These are phyloP conservation scores for Leptonema lineaticorne DNA, from an alignment of 1,140 invertebrate species.

Conservation along the genomic window DNA sequence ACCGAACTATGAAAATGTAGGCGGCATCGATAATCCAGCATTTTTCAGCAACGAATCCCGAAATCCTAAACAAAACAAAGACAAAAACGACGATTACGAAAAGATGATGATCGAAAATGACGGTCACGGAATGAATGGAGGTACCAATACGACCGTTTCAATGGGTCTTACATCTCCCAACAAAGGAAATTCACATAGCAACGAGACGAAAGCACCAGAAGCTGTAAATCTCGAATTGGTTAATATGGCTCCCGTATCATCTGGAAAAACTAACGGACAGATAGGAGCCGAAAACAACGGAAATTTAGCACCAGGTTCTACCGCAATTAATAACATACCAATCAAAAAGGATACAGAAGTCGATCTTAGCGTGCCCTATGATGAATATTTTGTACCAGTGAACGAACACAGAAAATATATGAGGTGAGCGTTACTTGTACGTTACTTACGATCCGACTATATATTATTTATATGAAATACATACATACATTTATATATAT, in stretches of 20 bases:
- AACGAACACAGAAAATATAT: slow-evolving; percentile 82
- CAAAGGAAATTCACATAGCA: slow-evolving; percentile 24
- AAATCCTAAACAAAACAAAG: slow-evolving; percentile 4
- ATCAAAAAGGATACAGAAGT: slow-evolving; percentile 71
- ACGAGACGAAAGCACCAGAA: slow-evolving; percentile 51
- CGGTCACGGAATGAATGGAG: slow-evolving; percentile 28
- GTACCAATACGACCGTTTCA: slow-evolving; percentile 30
- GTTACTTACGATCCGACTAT: too few species aligned
- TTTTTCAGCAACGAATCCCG: slow-evolving; percentile 32
- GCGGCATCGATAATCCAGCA: slow-evolving; percentile 36
- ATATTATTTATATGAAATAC: too few species aligned
- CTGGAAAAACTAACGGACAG: slow-evolving; percentile 46
- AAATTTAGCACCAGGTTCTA: slow-evolving; percentile 47
- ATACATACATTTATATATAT: too few species aligned
- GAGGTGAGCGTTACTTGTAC: slow-evolving; percentile 65
- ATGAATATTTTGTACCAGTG: slow-evolving; percentile 81
- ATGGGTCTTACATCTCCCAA: slow-evolving; percentile 36
- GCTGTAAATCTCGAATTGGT: slow-evolving; percentile 79
- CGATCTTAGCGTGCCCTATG: slow-evolving; percentile 72
- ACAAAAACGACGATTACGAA: slow-evolving; percentile 25
- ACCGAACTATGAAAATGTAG: slow-evolving; percentile 22
- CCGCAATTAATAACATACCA: slow-evolving; percentile 47
- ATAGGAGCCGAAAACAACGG: slow-evolving; percentile 41
- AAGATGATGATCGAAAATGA: slow-evolving; percentile 21
- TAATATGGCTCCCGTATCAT: slow-evolving; percentile 71